Base-by-base conservation (phyloP, 2,888 invertebrate genomes). In the Halictus ligatus region DNA sequence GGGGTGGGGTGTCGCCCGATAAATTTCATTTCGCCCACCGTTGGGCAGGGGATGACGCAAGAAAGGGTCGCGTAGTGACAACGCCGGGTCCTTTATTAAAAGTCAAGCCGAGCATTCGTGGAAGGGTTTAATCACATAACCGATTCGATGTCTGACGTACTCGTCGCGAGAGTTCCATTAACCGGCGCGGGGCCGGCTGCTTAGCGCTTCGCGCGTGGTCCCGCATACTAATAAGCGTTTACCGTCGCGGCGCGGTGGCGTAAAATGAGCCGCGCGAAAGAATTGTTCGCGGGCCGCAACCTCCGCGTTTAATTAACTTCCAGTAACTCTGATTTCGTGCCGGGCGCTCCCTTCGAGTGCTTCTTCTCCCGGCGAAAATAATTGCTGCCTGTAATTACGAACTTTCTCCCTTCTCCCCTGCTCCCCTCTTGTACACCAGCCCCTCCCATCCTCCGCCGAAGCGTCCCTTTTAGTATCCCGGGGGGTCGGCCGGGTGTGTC, bases 291-390 rank as follows among this genome's bases (percentile, higher is more conserved):
- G 18, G 69, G 35, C 74, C 73, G 46, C 83, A 64, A 83, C 84
- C 90, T 90, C 88, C 87, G 89, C 91, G 89, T 93, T 93, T 93
- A 94, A 94, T 94, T 93, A 92, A 93, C 92, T 94, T 91, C 85
- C 83, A 89, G 91, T 90, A 92, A 92, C 92, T 92, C 87, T 89
- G 92, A 92, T 92, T 90, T 90, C 88, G 83, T 76, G 80, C 81
- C 29, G 25, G 73, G 18, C 29, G 10, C 79, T 80, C 78, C 83
- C 80, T 77, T 73, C 74, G 76, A 77, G 81, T 76, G 71, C 81
- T 64, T 85, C 73, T 25, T 73, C 73, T 48, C 73, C 48, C 81
- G 78, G 85, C 85, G 89, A 91, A 93, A 93, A 93, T 93, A 93
- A 94, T 93, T 92, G 90, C 91, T 86, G 89, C 86, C 87, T 88